Evolutionary conservation across 2,113 vertebrate species (phyloP).

Genomic region (Bubo bubo): DNA sequence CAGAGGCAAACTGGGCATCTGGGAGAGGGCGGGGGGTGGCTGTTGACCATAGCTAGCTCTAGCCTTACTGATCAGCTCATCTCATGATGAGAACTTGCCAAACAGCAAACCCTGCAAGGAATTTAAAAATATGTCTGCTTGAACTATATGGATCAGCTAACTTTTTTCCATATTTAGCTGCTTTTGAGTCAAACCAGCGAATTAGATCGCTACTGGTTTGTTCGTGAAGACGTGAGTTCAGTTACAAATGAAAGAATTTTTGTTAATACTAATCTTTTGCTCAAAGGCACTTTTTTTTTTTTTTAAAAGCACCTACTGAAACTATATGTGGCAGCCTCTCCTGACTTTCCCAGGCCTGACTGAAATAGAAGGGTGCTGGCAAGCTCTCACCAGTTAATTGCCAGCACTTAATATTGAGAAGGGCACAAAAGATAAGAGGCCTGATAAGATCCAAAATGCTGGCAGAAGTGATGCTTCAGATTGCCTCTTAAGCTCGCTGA

Average conservation of each 20-base stretch:
- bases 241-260: not conserved
- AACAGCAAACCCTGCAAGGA: not conserved
- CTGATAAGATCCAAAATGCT: not conserved
- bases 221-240: not conserved
- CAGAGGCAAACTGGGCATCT: constrained; percentile 26
- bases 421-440: not conserved
- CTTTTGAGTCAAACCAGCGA: not conserved
- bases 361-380: not conserved
- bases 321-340: not conserved
- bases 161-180: not conserved
- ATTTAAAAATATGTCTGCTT: not conserved
- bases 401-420: not conserved
- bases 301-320: not conserved
- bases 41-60: not conserved
- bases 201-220: not conserved
- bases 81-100: not conserved
- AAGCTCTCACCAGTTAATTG: not conserved
- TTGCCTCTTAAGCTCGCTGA: not conserved
- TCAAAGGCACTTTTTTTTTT: not conserved
- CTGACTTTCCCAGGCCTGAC: not conserved
- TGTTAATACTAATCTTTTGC: not conserved
- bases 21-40: not conserved
- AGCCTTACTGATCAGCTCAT: not conserved
- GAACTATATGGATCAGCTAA: not conserved
- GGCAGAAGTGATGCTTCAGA: not conserved